phyloP scores from a whole-genome alignment of 2,888 invertebrate genomes.

The Watsonalla cultraria region DNA sequence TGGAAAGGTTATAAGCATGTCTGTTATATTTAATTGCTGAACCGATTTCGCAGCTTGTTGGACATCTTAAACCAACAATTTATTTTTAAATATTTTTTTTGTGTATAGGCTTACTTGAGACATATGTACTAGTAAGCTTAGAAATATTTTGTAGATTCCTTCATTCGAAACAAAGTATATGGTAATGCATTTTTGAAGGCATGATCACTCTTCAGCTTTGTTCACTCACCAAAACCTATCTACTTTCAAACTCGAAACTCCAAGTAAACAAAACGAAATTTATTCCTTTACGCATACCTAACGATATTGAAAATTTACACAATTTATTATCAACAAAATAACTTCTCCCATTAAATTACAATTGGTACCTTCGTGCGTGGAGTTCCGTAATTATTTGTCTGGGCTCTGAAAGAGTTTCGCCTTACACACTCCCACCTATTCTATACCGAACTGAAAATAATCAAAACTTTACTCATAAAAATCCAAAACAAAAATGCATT shows the following conservation, averaged over 20 bases:
- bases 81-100: too few relatives aligned
- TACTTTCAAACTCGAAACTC: background rate
- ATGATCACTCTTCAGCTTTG: background rate
- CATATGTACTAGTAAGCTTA: too few relatives aligned
- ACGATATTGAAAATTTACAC: constrained; percentile 27
- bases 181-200: background rate
- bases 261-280: constrained; percentile 4
- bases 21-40: too few relatives aligned
- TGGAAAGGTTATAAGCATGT: too few relatives aligned
- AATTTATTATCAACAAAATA: constrained; percentile 39
- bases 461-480: constrained; percentile 79
- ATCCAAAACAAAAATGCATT: constrained; percentile 79
- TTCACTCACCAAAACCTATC: background rate
- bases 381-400: constrained; percentile 54
- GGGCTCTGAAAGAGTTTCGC: constrained; percentile 48
- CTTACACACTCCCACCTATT: constrained; percentile 58
- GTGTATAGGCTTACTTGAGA: too few relatives aligned
- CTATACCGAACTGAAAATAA: constrained; percentile 75
- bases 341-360: constrained; percentile 46
- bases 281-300: constrained; percentile 3
- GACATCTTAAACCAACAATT: too few relatives aligned
- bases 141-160: too few relatives aligned
- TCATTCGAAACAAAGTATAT: too few relatives aligned
- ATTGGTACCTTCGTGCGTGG: constrained; percentile 26
- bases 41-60: too few relatives aligned